Evolutionary conservation across 2,888 invertebrate species (phyloP), one percentile per base, ranked within the genome.

Genomic region (Myopa tessellatipennis): DNA sequence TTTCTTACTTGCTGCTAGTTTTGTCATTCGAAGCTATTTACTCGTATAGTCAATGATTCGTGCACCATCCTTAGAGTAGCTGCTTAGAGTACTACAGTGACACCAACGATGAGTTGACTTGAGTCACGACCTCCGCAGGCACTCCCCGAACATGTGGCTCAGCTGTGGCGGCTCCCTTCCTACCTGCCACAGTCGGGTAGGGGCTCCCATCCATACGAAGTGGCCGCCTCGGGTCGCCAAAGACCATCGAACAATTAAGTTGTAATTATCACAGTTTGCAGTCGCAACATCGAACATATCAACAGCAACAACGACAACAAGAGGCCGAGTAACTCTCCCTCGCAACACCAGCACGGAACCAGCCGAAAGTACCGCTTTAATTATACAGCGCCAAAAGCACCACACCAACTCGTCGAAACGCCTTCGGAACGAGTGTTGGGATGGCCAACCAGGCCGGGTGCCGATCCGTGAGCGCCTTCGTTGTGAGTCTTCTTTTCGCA

Each of bases 241-340:
- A 45, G 45, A 45, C 45, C 6, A 84, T 84, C 83, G 83, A 86
- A 86, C 85, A 87, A 86, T 86, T 86, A 87, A 85, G 83, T 83
- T 85, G 83, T 85, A 86, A 87, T 87, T 86, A 85, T 85, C 86
- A 83, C 85, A 84, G 85, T 85, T 85, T 85, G 82, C 81, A 82
- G 78, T 81, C 77, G 69, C 77, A 79, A 71, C 76, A 79, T 76
- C 55, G 55, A n/a, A 3, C 16, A 58, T 67, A 14, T 52, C 36
- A 55, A 50, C 50, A 69, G 40, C 36, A 67, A 40, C 67, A 36
- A 40, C 10, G 14, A 5, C 38, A 14, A 67, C 4, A 58, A 58
- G 26, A 50, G 14, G 45, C 60, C 61, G 60, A 16, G 50, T 18
- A 69, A 63, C 14, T 36, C 7, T 14, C 50, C 69, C 52, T 50